Evolutionary conservation across 2,888 invertebrate species (phyloP).

Genomic region (Eupithecia inturbata): DNA sequence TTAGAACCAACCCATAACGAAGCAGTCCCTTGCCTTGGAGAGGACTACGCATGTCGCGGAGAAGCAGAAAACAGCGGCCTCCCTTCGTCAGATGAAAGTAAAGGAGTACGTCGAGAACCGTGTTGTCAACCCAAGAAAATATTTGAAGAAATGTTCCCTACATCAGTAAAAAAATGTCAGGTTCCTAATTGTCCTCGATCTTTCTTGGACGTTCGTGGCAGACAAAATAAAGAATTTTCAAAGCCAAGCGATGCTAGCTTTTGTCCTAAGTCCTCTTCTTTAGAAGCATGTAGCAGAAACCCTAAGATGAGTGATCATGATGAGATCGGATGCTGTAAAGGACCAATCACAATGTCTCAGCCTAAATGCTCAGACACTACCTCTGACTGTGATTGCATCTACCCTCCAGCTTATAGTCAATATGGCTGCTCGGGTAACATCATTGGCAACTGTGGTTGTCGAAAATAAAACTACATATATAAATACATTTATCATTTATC

Average conservation of each 20-base stretch:
- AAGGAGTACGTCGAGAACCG: not conserved
- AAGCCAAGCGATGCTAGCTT: not conserved
- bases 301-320: not conserved
- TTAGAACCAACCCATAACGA: not conserved
- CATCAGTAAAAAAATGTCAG: not conserved
- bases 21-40: not conserved
- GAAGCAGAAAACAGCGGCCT: not conserved
- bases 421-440: conserved; percentile 58
- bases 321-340: not conserved
- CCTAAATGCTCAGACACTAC: not conserved
- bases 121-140: not conserved
- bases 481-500: not conserved
- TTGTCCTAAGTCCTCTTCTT: not conserved
- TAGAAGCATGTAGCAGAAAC: not conserved
- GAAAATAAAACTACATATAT: not conserved
- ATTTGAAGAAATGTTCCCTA: conserved; percentile 2
- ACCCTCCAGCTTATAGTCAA: conserved; percentile 58
- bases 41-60: not conserved
- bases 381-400: conserved; percentile 46
- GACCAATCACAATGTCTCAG: not conserved
- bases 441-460: conserved; percentile 56
- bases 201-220: not conserved
- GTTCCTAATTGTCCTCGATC: not conserved
- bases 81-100: not conserved
- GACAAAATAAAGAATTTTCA: not conserved